These are phyloP conservation scores for Andinoacara biseriatus DNA, from an alignment of 2,113 vertebrate species.

Conservation along the genomic window DNA sequence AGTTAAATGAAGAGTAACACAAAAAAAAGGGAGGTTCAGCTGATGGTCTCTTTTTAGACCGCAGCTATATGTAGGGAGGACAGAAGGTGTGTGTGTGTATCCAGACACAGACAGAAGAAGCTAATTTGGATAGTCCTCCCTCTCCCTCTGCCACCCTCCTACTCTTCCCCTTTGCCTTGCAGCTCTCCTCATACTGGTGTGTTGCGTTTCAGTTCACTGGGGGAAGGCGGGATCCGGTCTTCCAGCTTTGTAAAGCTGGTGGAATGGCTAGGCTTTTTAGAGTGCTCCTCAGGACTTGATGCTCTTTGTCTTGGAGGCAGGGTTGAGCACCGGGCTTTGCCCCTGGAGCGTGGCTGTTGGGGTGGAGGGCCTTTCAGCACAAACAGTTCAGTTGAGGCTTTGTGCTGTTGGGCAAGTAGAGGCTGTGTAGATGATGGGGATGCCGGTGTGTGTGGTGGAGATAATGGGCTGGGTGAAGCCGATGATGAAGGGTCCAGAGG, in stretches of 20 bases:
- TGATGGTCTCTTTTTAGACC: constrained; percentile 30
- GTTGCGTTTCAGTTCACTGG: constrained; percentile 75
- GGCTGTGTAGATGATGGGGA: constrained; percentile 24
- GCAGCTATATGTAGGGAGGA: constrained; percentile 28
- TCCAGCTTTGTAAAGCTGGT: constrained; percentile 75
- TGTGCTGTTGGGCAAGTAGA: constrained; percentile 39
- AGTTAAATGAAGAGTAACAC: constrained; percentile 43
- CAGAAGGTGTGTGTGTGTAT: constrained; percentile 37
- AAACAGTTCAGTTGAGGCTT: constrained; percentile 68
- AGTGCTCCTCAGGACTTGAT: constrained; percentile 45
- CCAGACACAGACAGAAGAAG: constrained; percentile 57
- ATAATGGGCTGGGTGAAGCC: constrained; percentile 12
- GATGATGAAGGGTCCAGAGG: constrained; percentile 29
- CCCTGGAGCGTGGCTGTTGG: constrained; percentile 67
- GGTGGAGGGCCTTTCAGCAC: constrained; percentile 71
- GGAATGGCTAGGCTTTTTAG: constrained; percentile 73
- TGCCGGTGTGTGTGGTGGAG: background rate
- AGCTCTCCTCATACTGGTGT: constrained; percentile 57
- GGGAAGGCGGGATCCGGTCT: constrained; percentile 65
- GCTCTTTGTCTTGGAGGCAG: constrained; percentile 72
- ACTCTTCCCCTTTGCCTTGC: background rate
- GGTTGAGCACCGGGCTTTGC: constrained; percentile 75
- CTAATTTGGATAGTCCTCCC: constrained; percentile 54
- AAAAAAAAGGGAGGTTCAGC: constrained; percentile 33
- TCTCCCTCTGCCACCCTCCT: constrained; percentile 28